Base-by-base conservation (phyloP, 2,888 invertebrate genomes). In the Ptilodon capucinus region DNA sequence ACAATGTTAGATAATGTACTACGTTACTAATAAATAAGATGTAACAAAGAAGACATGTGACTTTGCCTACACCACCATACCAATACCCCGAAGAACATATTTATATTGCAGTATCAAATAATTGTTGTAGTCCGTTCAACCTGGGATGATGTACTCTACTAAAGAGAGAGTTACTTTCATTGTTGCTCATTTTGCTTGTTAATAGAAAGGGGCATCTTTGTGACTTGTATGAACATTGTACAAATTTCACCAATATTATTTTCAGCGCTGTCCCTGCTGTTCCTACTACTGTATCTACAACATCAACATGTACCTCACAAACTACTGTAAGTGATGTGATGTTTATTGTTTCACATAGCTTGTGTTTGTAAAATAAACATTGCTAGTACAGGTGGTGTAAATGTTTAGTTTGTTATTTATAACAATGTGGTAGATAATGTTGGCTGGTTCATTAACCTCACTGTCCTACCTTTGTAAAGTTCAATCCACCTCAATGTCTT, bases 301-400 rank as follows among this genome's bases (percentile, higher is more conserved):
- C 88, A 66, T 78, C 86, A 85, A 84, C 86, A 91, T 91, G 91
- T 76, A 82, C 84, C 56, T 82, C 86, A 63, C 91, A 90, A 75
- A 84, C 84, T 71, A 79, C 76, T 76, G 91, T 91, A 74, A 87
- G 89, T 81, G 46, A 40, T 44, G 89, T 81, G 46, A 40, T 44
- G 40, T 40, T 43, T 39, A 51, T 48, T 45, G 40, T 44, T 49
- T 42, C 23, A 52, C 36, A 45, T 48, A 14, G 42, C 46, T 51
- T 44, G 25, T 36, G 35, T 42, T 28, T 38, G 6, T 35, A 21
- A 30, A 50, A 54, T 51, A 60, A 51, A 55, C 40, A 45, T 39
- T 51, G 19, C 51, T 34, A 23, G 38, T 46, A 46, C 42, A 46
- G 44, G 45, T 48, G 45, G 16, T 19, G 13, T 18, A n/a, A 40